Evolutionary conservation across 2,113 vertebrate species (phyloP).

Genomic region (Phodopus roborovskii): DNA sequence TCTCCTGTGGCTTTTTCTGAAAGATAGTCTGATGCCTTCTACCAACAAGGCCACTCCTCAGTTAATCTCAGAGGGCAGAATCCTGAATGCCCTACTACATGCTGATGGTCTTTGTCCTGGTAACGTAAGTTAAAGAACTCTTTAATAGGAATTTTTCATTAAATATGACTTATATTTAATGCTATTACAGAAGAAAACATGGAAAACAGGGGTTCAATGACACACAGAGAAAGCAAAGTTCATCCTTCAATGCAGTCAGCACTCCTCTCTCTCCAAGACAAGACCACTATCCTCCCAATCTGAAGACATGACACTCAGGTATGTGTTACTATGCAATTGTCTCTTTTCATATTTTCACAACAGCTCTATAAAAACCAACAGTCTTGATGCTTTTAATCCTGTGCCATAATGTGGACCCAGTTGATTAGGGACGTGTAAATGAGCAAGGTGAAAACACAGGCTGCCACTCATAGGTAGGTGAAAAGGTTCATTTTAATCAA

Average conservation of each 20-base stretch:
- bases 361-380: neutral
- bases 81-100: rapidly evolving
- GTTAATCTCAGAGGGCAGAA: neutral
- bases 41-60: neutral
- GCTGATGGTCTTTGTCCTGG: neutral
- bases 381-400: neutral
- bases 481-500: slow-evolving; percentile 5
- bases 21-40: neutral
- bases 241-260: neutral
- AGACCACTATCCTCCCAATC: neutral
- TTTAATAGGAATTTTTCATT: neutral
- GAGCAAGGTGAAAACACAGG: neutral
- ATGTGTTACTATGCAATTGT: neutral
- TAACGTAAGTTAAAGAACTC: neutral
- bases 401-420: neutral
- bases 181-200: neutral
- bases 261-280: neutral
- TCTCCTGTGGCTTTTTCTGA: neutral
- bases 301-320: no score
- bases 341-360: neutral
- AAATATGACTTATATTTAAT: neutral
- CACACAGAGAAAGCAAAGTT: neutral
- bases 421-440: neutral
- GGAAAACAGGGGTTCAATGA: neutral
- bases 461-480: neutral